Conservation (phyloP, 2,113 vertebrate genomes). For the Xiphophorus maculatus region DNA sequence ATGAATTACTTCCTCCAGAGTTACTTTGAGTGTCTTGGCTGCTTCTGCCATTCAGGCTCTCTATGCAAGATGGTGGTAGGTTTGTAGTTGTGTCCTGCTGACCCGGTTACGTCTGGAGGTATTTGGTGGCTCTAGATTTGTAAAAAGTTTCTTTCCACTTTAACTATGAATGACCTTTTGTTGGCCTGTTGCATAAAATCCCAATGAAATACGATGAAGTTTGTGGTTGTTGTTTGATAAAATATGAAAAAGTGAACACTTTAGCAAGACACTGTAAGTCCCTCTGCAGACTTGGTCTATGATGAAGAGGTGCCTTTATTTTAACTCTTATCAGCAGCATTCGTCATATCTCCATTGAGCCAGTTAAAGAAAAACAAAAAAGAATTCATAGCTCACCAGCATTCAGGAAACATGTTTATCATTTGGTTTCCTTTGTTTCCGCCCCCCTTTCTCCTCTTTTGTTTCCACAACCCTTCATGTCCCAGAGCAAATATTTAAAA, state of each 20-base stretch:
- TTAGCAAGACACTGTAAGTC: conserved; percentile 18
- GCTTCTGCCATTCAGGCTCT: not conserved
- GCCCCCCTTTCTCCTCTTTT: conserved; percentile 41
- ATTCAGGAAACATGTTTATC: conserved; percentile 16
- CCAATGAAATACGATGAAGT: not conserved
- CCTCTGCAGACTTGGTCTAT: conserved; percentile 43
- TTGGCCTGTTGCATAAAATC: not conserved
- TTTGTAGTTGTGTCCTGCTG: not conserved
- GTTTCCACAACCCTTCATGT: conserved; percentile 31
- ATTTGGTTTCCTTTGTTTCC: conserved; percentile 8
- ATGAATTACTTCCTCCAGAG: not conserved
- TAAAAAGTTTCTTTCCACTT: not conserved
- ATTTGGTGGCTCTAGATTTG: not conserved
- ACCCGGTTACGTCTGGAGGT: not conserved
- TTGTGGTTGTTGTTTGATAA: not conserved
- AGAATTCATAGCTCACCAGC: conserved; percentile 26
- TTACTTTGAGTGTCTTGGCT: not conserved
- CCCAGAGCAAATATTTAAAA: conserved; percentile 15
- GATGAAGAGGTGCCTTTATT: conserved; percentile 78
- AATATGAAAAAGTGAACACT: not conserved
- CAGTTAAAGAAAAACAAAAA: conserved; percentile 21
- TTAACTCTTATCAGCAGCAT: conserved; percentile 44
- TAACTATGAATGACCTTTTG: not conserved
- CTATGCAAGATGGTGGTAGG: not conserved
- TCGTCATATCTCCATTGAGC: conserved; percentile 24